Base-by-base conservation (phyloP, 2,888 invertebrate genomes). In the Amphipoea oculea region DNA sequence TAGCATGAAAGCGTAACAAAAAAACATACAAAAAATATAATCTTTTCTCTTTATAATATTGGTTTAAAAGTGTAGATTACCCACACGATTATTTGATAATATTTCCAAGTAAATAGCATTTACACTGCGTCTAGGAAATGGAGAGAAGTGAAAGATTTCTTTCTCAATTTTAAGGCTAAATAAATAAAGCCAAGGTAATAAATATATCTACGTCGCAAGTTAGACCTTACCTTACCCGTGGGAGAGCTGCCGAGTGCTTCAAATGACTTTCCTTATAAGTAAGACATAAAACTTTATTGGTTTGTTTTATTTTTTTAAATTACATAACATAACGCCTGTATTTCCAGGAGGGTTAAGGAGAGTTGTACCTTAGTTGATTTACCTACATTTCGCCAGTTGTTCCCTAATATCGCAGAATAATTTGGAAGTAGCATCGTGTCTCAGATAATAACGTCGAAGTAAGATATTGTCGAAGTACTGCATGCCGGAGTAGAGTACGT, bases 221-320 rank as follows among this genome's bases (percentile, higher is more conserved):
- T 51, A 73, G 42, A 40, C 23, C n/a, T 40, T 23, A 54, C 51
- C 6, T 67, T 60, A 68, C 76, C 80, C 85, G 80, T 80, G 85
- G 51, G 76, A 84, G 60, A 48, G 40, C 6, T 14, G 17, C 4
- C 23, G 42, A 54, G 54, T 66, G 42, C 60, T 73, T 72, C 60
- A 62, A 60, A 57, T 76, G 9, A 54, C 80, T 84, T 45, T 12
- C 85, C 81, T 51, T 80, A 70, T 67, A 79, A 74, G 70, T 23
- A 23, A 68, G 40, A 73, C 40, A 76, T 86, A 66, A 68, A 68
- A 69, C 29, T 65, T 76, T 87, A 77, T 73, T 67, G 36, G 48
- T 62, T 51, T 66, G 66, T 78, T 67, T 78, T 84, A 71, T 83
- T 63, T 48, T 60, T 29, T 2, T 29, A 29, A 6, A 29, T 62